These are phyloP conservation scores for Cydia strobilella DNA, from an alignment of 1,140 invertebrate genomes.

Conservation along the genomic window DNA sequence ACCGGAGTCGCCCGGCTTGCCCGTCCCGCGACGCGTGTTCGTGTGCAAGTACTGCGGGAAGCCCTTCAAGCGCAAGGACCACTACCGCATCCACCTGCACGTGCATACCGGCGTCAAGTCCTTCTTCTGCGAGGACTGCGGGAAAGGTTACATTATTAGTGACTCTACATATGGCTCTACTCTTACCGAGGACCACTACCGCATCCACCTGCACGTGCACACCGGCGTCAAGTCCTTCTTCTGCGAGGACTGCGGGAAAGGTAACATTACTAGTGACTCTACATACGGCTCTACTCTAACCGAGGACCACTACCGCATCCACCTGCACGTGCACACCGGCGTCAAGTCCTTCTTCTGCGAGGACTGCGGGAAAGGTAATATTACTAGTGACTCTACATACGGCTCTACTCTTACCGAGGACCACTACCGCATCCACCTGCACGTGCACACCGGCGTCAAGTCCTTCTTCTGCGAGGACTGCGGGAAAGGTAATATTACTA, in stretches of 20 bases:
- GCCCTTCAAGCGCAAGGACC: constrained; percentile 81
- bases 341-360: constrained; percentile 89
- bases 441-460: constrained; percentile 90
- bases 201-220: constrained; percentile 90
- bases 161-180: neutral
- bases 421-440: constrained; percentile 90
- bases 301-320: constrained; percentile 89
- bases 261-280: constrained; percentile 38
- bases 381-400: neutral
- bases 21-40: constrained; percentile 61
- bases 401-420: constrained; percentile 79
- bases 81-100: constrained; percentile 90
- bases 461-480: constrained; percentile 88
- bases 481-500: constrained; percentile 55
- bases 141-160: constrained; percentile 53
- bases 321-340: constrained; percentile 88
- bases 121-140: constrained; percentile 87
- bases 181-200: constrained; percentile 84
- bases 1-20: constrained; percentile 39
- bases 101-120: constrained; percentile 91
- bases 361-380: constrained; percentile 80
- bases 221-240: constrained; percentile 88
- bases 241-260: constrained; percentile 85
- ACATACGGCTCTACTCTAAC: neutral
- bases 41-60: constrained; percentile 72